Percentiles rank a stretch among this genome's conserved stretches.
phyloP scores from a whole-genome alignment of 2,888 invertebrate species.

The Perdita meconis region DNA sequence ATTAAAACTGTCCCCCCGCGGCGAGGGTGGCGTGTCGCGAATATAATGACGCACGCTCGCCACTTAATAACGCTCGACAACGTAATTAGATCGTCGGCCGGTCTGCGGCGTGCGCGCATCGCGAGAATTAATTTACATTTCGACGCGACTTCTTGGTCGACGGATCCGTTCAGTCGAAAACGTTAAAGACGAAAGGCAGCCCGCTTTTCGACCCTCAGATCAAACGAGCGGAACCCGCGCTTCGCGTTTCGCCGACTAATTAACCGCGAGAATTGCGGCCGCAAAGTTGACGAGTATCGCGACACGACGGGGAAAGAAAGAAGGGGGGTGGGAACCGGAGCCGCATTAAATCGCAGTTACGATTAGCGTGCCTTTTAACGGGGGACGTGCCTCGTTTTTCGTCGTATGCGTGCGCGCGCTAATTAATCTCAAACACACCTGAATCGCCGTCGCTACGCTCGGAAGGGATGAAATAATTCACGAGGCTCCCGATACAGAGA shows the following conservation, averaged over 20 bases:
- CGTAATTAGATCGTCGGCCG: conserved; percentile 43
- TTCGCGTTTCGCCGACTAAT: conserved; percentile 33
- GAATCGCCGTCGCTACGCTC: conserved; percentile 40
- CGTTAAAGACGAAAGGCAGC: conserved; percentile 15
- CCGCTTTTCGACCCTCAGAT: background rate
- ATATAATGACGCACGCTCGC: conserved; percentile 23
- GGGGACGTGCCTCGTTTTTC: conserved; percentile 33
- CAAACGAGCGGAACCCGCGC: background rate
- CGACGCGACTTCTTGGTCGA: conserved; percentile 9
- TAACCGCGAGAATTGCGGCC: conserved; percentile 27
- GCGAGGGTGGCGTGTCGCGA: conserved; percentile 9
- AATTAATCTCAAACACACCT: conserved; percentile 68
- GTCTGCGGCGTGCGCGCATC: background rate
- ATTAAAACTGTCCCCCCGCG: conserved; percentile 17
- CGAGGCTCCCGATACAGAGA: conserved; percentile 55
- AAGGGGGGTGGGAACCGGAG: background rate
- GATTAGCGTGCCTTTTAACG: conserved; percentile 52
- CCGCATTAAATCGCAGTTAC: conserved; percentile 47
- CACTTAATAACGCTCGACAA: conserved; percentile 35
- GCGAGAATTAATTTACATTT: conserved; percentile 20
- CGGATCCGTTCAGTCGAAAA: conserved; percentile 9
- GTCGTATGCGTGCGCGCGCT: conserved; percentile 44
- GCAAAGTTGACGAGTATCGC: background rate
- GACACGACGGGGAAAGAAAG: too few species aligned
- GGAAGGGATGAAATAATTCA: conserved; percentile 61